Base-by-base conservation (phyloP, 1,140 invertebrate genomes). In the Drosophila parabipectinata region DNA sequence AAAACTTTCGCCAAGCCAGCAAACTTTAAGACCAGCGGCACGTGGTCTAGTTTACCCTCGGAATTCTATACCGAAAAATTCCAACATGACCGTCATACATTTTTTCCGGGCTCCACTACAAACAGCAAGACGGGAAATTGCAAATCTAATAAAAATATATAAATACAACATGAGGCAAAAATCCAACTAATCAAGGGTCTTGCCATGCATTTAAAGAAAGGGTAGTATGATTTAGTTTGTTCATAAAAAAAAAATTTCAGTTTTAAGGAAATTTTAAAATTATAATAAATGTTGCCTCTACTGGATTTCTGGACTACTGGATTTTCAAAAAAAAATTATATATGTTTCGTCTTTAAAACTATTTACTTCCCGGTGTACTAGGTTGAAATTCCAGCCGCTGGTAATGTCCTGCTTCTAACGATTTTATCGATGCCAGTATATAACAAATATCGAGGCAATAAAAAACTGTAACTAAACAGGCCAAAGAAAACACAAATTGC, bases 401-500 rank as follows among this genome's bases (percentile, higher is more conserved):
- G 59, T 64, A 69, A 68, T 67, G 66, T 45, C 18, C 30, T 54
- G 48, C 64, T 37, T 50, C 21, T 44, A 47, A 47, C 62, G 63
- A 68, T 69, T 69, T 56, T 15, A 68, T 69, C 66, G 63, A 39
- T 47, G 21, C 28, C n/a, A 45, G 59, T 74, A 37, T 47, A 61
- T 68, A 71, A 57, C 50, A 77, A 71, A 71, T 73, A 77, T 74
- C 75, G 55, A 57, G 72, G 73, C 54, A 52, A 73, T 81, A 71
- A 87, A 85, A 81, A 62, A 62, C 61, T 87, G 73, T 81, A 85
- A 87, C 77, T 87, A 84, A 81, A 80, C 72, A 74, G 67, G 59
- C 60, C 55, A 77, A 85, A 68, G 72, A 68, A 87, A 87, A 85
- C 55, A 77, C 82, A 81, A 87, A 84, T 85, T 84, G 77, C 81